These are phyloP conservation scores for Diplodus sargus DNA, from an alignment of 2,797 vertebrate species.

Conservation along the genomic window DNA sequence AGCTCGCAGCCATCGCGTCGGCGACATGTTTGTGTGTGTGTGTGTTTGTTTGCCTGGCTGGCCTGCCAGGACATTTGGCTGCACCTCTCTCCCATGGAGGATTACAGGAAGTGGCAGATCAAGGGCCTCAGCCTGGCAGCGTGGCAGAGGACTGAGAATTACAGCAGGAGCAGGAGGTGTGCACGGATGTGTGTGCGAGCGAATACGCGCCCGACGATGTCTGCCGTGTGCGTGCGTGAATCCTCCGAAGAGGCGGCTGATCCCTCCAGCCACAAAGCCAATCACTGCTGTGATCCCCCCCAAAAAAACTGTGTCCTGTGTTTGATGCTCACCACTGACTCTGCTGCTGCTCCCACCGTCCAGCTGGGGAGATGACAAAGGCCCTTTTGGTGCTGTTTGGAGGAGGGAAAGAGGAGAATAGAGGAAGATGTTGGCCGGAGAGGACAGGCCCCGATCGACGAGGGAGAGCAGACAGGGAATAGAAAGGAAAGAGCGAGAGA, in stretches of 20 bases:
- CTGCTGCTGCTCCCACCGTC: conserved; percentile 48
- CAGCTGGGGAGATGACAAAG: conserved; percentile 65
- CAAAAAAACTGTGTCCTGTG: conserved; percentile 60
- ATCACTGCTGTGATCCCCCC: conserved; percentile 69
- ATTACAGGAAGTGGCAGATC: conserved; percentile 84
- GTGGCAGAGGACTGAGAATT: conserved; percentile 74
- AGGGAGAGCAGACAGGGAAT: conserved; percentile 29
- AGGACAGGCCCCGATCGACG: conserved; percentile 18
- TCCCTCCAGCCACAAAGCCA: conserved; percentile 67
- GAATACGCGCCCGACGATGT: conserved; percentile 21
- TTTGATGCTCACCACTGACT: conserved; percentile 66
- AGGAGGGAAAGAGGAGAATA: conserved; percentile 31
- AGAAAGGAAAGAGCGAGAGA: conserved; percentile 51
- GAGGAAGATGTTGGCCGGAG: conserved; percentile 31
- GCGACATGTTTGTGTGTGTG: conserved; percentile 35
- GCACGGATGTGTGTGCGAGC: conserved; percentile 30
- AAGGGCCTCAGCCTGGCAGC: conserved; percentile 78
- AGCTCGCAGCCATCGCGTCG: not conserved
- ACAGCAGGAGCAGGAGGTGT: conserved; percentile 66
- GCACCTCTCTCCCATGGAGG: conserved; percentile 68
- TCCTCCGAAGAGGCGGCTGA: conserved; percentile 64
- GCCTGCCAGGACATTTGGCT: conserved; percentile 74
- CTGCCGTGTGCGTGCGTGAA: conserved; percentile 15
- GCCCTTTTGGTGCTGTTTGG: conserved; percentile 62
- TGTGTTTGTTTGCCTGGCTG: conserved; percentile 47